A percentile compares a stretch with the other conserved stretches of the same genome.
Conservation (phyloP, 92 coral and sea anemone genomes). For the Epizoanthus stellaris region DNA sequence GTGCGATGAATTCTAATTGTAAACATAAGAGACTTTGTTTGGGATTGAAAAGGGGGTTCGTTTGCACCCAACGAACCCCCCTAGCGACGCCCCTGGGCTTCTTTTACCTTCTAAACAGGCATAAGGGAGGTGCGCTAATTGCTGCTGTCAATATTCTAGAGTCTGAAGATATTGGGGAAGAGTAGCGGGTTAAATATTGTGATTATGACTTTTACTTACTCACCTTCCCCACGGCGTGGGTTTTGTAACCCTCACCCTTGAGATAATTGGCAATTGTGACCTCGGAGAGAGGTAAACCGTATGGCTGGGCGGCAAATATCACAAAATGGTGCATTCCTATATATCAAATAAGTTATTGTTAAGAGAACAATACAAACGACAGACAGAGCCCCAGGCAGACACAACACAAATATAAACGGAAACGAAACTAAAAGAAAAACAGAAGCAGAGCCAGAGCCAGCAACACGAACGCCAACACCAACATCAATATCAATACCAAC, state of each 20-base stretch:
- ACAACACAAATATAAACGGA: no score
- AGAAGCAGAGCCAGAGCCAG: no score
- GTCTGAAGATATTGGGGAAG: neutral
- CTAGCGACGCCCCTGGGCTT: no score
- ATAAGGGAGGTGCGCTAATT: no score
- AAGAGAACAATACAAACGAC: neutral
- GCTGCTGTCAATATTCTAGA: neutral
- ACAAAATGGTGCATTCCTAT: constrained; percentile 94
- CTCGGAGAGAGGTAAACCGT: constrained; percentile 92
- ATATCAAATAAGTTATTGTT: neutral
- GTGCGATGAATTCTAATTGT: no score
- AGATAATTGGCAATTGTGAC: constrained; percentile 90
- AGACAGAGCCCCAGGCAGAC: neutral
- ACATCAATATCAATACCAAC: no score
- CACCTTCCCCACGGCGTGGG: constrained; percentile 96
- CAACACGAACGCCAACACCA: no score
- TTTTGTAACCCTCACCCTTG: constrained; percentile 83
- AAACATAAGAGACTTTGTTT: no score
- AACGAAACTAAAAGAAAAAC: no score
- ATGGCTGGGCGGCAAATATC: constrained; percentile 93
- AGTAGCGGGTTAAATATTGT: neutral
- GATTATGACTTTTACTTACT: neutral
- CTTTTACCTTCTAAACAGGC: no score
- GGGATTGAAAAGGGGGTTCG: no score
- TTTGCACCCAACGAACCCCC: no score